Conservation (phyloP, 1,140 invertebrate species). For the Drosophila dunni region DNA sequence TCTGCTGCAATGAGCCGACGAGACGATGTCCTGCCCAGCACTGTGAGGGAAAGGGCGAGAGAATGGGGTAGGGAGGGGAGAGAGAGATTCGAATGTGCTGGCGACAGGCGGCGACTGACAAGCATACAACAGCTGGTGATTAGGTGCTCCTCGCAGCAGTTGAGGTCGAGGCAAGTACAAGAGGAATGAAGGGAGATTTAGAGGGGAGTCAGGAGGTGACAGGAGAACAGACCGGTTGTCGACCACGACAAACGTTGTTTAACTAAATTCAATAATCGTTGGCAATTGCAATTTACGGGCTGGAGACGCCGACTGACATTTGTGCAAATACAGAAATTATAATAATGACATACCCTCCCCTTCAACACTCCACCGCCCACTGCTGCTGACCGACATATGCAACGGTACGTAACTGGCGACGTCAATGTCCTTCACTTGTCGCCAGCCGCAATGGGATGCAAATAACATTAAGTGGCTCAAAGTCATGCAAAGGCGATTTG, state of each 20-base stretch:
- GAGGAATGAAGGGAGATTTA: neutral
- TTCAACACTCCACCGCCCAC: neutral
- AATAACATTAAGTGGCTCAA: conserved; percentile 77
- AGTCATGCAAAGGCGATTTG: conserved; percentile 75
- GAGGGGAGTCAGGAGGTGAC: neutral
- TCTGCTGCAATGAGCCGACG: conserved; percentile 73
- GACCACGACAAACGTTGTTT: conserved; percentile 79
- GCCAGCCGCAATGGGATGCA: conserved; percentile 59
- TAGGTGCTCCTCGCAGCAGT: conserved; percentile 41
- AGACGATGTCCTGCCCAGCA: conserved; percentile 44
- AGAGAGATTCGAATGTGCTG: conserved; percentile 37
- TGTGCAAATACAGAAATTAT: conserved; percentile 84
- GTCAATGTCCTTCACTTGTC: conserved; percentile 51
- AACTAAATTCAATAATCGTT: conserved; percentile 84
- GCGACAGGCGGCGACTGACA: conserved; percentile 54
- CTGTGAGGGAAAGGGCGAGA: too few relatives aligned
- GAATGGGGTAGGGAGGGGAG: neutral
- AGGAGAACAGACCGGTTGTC: conserved; percentile 5
- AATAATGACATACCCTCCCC: conserved; percentile 71
- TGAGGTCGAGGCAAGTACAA: neutral
- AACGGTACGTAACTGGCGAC: conserved; percentile 50
- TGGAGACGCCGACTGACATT: conserved; percentile 68
- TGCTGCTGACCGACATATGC: conserved; percentile 58
- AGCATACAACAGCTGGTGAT: conserved; percentile 70
- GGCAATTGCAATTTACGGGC: conserved; percentile 82